Evolutionary conservation across 2,888 invertebrate genomes (phyloP), one percentile per base, ranked within the genome.

Genomic region (Parnassius orleans): DNA sequence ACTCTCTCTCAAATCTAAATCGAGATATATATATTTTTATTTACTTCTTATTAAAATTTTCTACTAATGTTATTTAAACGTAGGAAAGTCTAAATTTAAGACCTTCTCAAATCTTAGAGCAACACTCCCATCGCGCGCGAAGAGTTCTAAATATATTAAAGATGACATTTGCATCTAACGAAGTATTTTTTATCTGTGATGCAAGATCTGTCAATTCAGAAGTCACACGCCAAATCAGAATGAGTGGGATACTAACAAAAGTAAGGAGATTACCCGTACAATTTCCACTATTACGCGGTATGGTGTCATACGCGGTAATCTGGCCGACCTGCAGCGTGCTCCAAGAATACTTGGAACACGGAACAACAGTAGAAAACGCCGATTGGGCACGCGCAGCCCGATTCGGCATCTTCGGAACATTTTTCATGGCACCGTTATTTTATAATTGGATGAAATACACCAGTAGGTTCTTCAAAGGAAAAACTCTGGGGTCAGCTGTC

Each of bases 361-460:
- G 86, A 0, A 83, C 80, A 0, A 66, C 69, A 0, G 11, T 84
- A 7, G 68, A 72, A 0, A 63, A 84, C 9, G 80, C 80, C 0
- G 93, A 95, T 71, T 94, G 93, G 93, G 83, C 83, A 53, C 92
- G 95, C 68, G 94, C 94, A 0, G 77, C 93, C 0, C 90, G 96
- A 14, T 97, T 95, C 74, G 93, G 95, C 65, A 75, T 96, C 51
- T 96, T 95, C 73, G 95, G 96, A 0, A 92, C 95, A 0, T 92
- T 95, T 14, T 95, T 95, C 80, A 95, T 95, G 71, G 95, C 96
- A 0, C 96, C 96, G 1, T 94, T 95, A 0, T 88, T 96, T 2
- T 96, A 95, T 75, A 91, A 93, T 11, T 96, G 96, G 96, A 90
- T 97, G 70, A 94, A 93, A 50, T 85, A 77, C n/a, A 75, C 80